Conservation (phyloP, 2,113 vertebrate species). For the Archocentrus centrarchus region DNA sequence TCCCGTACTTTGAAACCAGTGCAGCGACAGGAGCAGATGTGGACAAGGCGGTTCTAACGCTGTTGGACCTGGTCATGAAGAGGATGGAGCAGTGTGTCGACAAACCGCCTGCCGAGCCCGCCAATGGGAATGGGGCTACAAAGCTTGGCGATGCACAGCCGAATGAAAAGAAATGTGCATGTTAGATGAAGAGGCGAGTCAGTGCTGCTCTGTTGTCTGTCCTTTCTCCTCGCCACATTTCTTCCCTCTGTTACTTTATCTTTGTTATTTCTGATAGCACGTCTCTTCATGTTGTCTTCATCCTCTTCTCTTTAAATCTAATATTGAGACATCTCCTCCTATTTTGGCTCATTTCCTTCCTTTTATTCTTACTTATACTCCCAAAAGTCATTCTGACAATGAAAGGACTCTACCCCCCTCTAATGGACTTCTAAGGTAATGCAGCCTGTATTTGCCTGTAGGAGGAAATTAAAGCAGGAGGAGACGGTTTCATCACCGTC, state of each 20-base stretch:
- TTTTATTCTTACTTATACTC: not conserved
- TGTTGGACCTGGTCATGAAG: slow-evolving; percentile 97
- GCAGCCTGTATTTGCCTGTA: slow-evolving; percentile 24
- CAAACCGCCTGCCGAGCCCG: slow-evolving; percentile 81
- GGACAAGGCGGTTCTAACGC: slow-evolving; percentile 88
- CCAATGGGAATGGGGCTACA: slow-evolving; percentile 84
- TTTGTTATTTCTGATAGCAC: slow-evolving; percentile 39
- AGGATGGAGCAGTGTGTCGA: slow-evolving; percentile 96
- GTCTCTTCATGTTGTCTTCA: slow-evolving; percentile 22
- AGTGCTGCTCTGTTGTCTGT: slow-evolving; percentile 18
- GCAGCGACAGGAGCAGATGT: slow-evolving; percentile 91
- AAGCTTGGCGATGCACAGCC: slow-evolving; percentile 80
- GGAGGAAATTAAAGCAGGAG: slow-evolving; percentile 33
- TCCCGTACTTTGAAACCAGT: slow-evolving; percentile 95
- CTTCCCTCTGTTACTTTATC: slow-evolving; percentile 12
- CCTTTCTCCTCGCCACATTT: slow-evolving; percentile 25
- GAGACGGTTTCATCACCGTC: slow-evolving; percentile 40
- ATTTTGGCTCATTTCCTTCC: not conserved
- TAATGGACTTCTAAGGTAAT: slow-evolving; percentile 33
- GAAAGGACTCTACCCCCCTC: slow-evolving; percentile 35
- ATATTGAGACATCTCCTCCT: not conserved
- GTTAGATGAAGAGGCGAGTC: slow-evolving; percentile 77
- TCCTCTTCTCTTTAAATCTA: not conserved
- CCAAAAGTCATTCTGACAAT: not conserved
- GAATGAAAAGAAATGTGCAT: slow-evolving; percentile 88